A percentile compares a stretch with the other conserved stretches of the same genome.
Evolutionary conservation across 2,888 invertebrate genomes (phyloP).

Genomic region (Caenorhabditis becei): DNA sequence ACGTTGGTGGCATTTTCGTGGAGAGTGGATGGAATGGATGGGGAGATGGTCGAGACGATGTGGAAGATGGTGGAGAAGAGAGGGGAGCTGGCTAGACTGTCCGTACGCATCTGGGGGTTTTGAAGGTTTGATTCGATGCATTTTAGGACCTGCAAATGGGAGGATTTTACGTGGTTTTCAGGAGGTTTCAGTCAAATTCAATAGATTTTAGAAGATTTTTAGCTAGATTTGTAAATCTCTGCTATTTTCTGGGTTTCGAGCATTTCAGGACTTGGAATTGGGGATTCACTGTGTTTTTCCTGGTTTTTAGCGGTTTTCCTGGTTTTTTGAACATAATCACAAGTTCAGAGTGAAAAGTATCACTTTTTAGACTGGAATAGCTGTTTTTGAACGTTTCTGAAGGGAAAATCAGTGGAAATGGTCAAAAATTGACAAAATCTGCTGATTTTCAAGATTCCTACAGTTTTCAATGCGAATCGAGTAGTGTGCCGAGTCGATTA

Average conservation of each 20-base stretch:
- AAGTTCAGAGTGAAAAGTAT: no score
- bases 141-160: constrained; percentile 36
- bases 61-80: constrained; percentile 82
- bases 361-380: no score
- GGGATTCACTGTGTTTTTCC: no score
- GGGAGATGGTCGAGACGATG: constrained; percentile 80
- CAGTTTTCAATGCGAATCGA: no score
- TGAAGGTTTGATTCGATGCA: constrained; percentile 54
- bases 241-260: background rate
- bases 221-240: background rate
- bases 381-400: no score
- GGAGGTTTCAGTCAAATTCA: constrained; percentile 1
- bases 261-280: background rate
- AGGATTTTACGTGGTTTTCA: background rate
- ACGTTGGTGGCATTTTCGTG: constrained; percentile 90
- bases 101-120: constrained; percentile 82
- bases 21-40: constrained; percentile 83
- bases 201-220: background rate
- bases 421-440: no score
- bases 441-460: no score
- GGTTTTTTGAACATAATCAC: no score
- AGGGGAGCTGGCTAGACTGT: constrained; percentile 85
- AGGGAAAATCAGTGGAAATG: no score
- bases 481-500: no score
- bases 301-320: no score